Percentiles rank a stretch among this genome's conserved stretches.
phyloP scores from a whole-genome alignment of 2,888 invertebrate genomes.

The Drosophila anomelani region DNA sequence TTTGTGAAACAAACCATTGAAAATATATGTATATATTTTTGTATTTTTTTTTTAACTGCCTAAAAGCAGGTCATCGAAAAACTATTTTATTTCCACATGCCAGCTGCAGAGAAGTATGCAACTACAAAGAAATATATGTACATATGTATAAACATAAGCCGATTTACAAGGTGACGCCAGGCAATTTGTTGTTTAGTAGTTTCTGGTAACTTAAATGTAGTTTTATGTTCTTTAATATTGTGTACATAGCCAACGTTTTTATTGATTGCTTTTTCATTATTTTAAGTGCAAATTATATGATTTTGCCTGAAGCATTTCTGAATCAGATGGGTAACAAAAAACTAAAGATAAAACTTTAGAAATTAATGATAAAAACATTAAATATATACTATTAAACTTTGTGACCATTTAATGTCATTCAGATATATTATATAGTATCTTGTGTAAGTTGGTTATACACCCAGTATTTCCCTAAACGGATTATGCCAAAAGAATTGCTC shows the following conservation, averaged over 20 bases:
- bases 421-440: too few relatives aligned
- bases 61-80: constrained; percentile 25
- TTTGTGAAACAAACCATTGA: constrained; percentile 20
- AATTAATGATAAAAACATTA: too few relatives aligned
- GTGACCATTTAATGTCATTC: too few relatives aligned
- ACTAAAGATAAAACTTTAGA: too few relatives aligned
- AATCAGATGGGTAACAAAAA: neutral
- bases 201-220: neutral
- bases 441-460: too few relatives aligned
- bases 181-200: neutral
- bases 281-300: too few relatives aligned
- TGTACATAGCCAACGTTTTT: too few relatives aligned
- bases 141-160: neutral
- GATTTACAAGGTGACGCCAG: constrained; percentile 13
- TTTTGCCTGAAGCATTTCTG: neutral
- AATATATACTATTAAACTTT: too few relatives aligned
- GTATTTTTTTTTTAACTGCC: constrained; percentile 16
- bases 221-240: neutral
- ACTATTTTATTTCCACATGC: constrained; percentile 17
- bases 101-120: constrained; percentile 33
- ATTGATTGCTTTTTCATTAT: too few relatives aligned
- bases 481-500: neutral
- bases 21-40: constrained; percentile 4
- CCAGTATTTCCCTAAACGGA: too few relatives aligned
- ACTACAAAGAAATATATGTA: neutral